Percentiles rank a stretch among this genome's conserved stretches.
phyloP scores from a whole-genome alignment of 2,888 invertebrate species.

The Biston betularia region DNA sequence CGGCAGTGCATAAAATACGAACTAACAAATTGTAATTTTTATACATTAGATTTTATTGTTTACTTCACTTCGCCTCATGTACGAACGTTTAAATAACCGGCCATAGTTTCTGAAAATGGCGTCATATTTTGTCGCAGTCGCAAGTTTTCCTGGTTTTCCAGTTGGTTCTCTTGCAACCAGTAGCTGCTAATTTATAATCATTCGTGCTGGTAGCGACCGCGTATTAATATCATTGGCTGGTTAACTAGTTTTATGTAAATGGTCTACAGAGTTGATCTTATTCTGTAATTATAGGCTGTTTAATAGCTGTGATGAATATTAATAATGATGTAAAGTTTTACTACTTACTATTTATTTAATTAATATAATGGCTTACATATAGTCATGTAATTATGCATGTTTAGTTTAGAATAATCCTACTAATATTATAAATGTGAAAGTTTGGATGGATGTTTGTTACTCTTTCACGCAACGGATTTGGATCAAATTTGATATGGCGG shows the following conservation, averaged over 20 bases:
- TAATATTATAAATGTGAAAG: too few species aligned
- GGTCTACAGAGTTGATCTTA: slow-evolving; percentile 5
- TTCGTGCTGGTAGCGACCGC: slow-evolving; percentile 20
- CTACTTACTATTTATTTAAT: neutral
- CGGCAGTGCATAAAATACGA: too few species aligned
- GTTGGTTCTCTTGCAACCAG: slow-evolving; percentile 25
- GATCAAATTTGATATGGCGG: too few species aligned
- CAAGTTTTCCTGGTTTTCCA: slow-evolving; percentile 31
- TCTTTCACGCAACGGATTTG: too few species aligned
- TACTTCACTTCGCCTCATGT: neutral
- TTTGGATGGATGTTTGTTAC: too few species aligned
- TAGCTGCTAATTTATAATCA: slow-evolving; percentile 34
- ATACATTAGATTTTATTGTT: neutral
- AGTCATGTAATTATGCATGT: too few species aligned
- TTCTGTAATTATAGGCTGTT: neutral
- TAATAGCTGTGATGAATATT: neutral
- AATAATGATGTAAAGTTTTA: neutral
- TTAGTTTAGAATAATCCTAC: neutral
- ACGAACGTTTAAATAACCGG: slow-evolving; percentile 5
- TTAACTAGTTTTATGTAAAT: slow-evolving; percentile 30
- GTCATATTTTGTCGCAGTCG: slow-evolving; percentile 22
- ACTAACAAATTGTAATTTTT: too few species aligned
- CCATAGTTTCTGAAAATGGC: slow-evolving; percentile 21
- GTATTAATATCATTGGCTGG: slow-evolving; percentile 26
- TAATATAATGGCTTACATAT: neutral